phyloP scores from a whole-genome alignment of 2,888 invertebrate genomes.

The Stenoptilia bipunctidactyla region DNA sequence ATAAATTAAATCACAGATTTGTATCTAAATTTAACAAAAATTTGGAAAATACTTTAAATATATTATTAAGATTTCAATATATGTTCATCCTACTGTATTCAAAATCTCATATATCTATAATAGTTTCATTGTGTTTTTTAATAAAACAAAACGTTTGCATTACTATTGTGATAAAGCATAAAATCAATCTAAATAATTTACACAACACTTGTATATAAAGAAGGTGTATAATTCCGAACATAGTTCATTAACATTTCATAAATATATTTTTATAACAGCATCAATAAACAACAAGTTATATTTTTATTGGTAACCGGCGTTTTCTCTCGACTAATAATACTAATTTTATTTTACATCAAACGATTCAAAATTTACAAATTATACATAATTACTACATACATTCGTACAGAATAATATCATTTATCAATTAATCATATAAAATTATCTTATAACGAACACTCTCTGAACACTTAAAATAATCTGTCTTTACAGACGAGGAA shows the following conservation, averaged over 20 bases:
- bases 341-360: slow-evolving; percentile 58
- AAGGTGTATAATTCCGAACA: slow-evolving; percentile 45
- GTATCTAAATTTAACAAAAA: slow-evolving; percentile 47
- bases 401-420: slow-evolving; percentile 33
- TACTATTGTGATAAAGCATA: too few relatives aligned
- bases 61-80: slow-evolving; percentile 5
- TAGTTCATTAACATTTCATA: slow-evolving; percentile 59
- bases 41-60: slow-evolving; percentile 26
- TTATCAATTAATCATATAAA: slow-evolving; percentile 26
- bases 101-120: background rate
- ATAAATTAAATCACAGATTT: slow-evolving; percentile 69
- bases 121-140: background rate
- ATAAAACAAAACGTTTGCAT: background rate
- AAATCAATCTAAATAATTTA: slow-evolving; percentile 40
- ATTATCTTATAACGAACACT: slow-evolving; percentile 58
- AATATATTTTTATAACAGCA: slow-evolving; percentile 60
- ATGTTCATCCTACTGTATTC: background rate
- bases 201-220: slow-evolving; percentile 44
- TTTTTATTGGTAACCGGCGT: slow-evolving; percentile 71
- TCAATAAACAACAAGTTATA: slow-evolving; percentile 70
- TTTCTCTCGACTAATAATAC: slow-evolving; percentile 69
- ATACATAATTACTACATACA: slow-evolving; percentile 38
- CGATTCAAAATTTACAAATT: slow-evolving; percentile 61
- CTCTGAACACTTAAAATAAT: slow-evolving; percentile 49
- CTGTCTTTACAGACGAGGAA: slow-evolving; percentile 42